Percentiles rank a stretch among this genome's conserved stretches.
Conservation (phyloP, 2,797 vertebrate species). For the Anguilla pacifica region DNA sequence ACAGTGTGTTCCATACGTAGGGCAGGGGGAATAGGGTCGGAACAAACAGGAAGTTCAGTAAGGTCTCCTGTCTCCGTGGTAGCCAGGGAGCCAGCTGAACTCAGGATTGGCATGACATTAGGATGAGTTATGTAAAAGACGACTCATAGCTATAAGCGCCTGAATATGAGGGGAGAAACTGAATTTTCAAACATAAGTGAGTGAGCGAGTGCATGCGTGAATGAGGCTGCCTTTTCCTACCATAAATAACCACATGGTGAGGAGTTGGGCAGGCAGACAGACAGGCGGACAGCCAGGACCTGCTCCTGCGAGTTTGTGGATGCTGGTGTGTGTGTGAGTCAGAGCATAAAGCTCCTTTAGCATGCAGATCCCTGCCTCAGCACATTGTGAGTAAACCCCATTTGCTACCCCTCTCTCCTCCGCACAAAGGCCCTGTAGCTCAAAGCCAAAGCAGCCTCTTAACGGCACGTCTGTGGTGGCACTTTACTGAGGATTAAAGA, state of each 20-base stretch:
- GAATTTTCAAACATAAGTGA: slow-evolving; percentile 53
- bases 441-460: neutral
- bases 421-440: neutral
- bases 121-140: slow-evolving; percentile 68
- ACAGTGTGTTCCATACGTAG: neutral
- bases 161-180: slow-evolving; percentile 55
- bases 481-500: neutral
- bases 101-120: slow-evolving; percentile 58
- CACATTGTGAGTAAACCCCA: slow-evolving; percentile 71
- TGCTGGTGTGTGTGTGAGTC: slow-evolving; percentile 58
- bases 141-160: slow-evolving; percentile 71
- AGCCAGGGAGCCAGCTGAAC: slow-evolving; percentile 58
- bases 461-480: neutral
- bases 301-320: slow-evolving; percentile 59
- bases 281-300: slow-evolving; percentile 47
- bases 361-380: slow-evolving; percentile 65
- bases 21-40: neutral
- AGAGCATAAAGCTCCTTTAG: slow-evolving; percentile 70
- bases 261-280: slow-evolving; percentile 17
- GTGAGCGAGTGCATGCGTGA: neutral
- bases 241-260: neutral
- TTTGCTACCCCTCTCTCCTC: slow-evolving; percentile 67
- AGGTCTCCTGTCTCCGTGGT: slow-evolving; percentile 46
- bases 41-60: slow-evolving; percentile 7
- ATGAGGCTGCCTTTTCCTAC: neutral